Evolutionary conservation across 2,113 vertebrate genomes (phyloP), one percentile per base, ranked within the genome.

Genomic region (Garra rufa): DNA sequence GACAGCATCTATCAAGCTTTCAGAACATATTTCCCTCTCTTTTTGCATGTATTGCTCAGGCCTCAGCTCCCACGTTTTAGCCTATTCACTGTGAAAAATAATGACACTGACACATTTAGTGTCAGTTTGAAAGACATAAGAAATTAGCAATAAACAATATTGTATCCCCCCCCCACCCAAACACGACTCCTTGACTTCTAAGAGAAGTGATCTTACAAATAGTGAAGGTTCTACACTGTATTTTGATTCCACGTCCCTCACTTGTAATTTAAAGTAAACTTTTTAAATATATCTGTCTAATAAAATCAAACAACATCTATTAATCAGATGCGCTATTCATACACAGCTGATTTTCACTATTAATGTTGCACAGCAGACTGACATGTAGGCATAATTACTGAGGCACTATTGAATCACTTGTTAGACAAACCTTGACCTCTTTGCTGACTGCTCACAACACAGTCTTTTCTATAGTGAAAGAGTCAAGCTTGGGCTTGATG

Each of bases 401-500:
- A 63, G 50, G 59, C 38, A n/a, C 24, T 6, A 61, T 50, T 19
- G 43, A 85, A 83, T 80, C 82, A 74, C 84, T 86, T 52, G 74
- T 76, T 77, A 79, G 63, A 57, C 9, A 85, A 59, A 83, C 89
- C 92, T 90, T 83, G 75, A 83, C 85, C 90, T 85, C 81, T 81
- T 88, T 83, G 85, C 83, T 88, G 88, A 50, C 24, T 74, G 71
- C 48, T 48, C 44, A 74, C 44, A 48, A 80, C 76, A 48, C 65
- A 61, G 19, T 73, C 43, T 10, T 10, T 5, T 52, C 34, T 26
- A 63, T 17, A 44, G 46, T 17, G 9, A 55, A 94, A 95, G 96
- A 95, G 95, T 96, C 95, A 95, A 19, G 5, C 44, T 85, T 92
- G 5, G 86, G 92, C 88, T 84, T 85, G 84, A 87, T 82, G 89